A percentile compares a stretch with the other conserved stretches of the same genome.
Conservation (phyloP, 2,888 invertebrate genomes). For the Gari tellinella region DNA sequence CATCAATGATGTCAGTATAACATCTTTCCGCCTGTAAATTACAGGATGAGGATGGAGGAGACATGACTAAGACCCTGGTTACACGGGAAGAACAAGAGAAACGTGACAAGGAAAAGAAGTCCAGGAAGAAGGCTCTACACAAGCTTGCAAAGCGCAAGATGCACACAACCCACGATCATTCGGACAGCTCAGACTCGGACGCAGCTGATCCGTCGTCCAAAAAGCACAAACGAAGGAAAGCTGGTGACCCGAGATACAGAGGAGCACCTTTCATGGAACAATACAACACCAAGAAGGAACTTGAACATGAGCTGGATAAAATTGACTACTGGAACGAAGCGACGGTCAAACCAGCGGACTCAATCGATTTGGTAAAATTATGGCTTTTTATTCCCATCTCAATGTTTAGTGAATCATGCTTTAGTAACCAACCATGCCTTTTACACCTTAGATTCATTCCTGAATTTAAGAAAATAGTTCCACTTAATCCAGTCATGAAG, state of each 20-base stretch:
- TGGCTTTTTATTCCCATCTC: too few species aligned
- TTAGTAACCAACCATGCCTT: too few species aligned
- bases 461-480: too few species aligned
- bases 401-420: too few species aligned
- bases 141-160: constrained; percentile 40
- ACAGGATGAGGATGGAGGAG: constrained; percentile 36
- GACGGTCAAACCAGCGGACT: background rate
- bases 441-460: too few species aligned
- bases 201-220: constrained; percentile 10
- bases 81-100: constrained; percentile 43
- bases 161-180: constrained; percentile 17
- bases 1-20: background rate
- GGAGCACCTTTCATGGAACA: constrained; percentile 45
- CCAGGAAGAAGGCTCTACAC: constrained; percentile 36
- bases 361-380: background rate
- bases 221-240: constrained; percentile 29
- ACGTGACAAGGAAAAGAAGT: constrained; percentile 16
- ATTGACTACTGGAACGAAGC: constrained; percentile 47
- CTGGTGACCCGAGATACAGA: constrained; percentile 8
- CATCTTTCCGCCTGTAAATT: too few species aligned
- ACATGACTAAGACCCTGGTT: constrained; percentile 31
- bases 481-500: too few species aligned
- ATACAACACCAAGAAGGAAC: constrained; percentile 51
- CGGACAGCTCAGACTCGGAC: constrained; percentile 25
- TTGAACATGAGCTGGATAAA: constrained; percentile 48